A percentile compares a stretch with the other conserved stretches of the same genome.
Evolutionary conservation across 2,888 invertebrate species (phyloP).

Genomic region (Netelia inedita): DNA sequence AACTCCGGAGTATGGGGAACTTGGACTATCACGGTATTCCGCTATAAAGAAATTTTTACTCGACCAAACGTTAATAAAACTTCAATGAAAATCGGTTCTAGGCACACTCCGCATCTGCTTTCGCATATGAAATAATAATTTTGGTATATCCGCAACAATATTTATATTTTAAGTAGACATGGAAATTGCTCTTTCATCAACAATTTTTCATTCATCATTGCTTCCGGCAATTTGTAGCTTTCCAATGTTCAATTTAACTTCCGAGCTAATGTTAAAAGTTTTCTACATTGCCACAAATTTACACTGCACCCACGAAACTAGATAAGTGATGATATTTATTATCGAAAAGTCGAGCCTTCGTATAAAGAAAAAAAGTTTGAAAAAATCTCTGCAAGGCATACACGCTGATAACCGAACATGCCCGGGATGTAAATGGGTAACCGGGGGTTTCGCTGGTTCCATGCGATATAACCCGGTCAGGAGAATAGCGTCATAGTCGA

Average conservation of each 20-base stretch:
- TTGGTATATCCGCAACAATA: too few relatives aligned
- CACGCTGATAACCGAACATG: too few relatives aligned
- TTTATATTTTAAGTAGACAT: too few relatives aligned
- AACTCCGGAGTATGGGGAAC: not conserved
- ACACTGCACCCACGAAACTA: too few relatives aligned
- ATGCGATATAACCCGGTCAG: not conserved
- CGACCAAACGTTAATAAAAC: too few relatives aligned
- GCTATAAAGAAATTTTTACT: not conserved
- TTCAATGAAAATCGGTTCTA: too few relatives aligned
- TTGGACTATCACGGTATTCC: not conserved
- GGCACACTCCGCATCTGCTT: too few relatives aligned
- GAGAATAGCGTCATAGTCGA: slow-evolving; percentile 12
- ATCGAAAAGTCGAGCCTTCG: not conserved
- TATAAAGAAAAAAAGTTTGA: slow-evolving; percentile 21
- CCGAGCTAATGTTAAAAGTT: not conserved
- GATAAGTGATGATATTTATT: too few relatives aligned
- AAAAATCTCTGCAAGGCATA: slow-evolving; percentile 1
- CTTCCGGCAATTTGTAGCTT: not conserved
- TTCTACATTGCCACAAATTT: too few relatives aligned
- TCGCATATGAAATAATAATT: too few relatives aligned
- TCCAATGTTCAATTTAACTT: not conserved
- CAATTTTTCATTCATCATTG: not conserved
- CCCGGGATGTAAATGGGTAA: not conserved
- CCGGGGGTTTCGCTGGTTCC: not conserved
- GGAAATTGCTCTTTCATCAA: not conserved